Evolutionary conservation across 2,888 invertebrate genomes (phyloP).

Genomic region (Tenodera sinensis): DNA sequence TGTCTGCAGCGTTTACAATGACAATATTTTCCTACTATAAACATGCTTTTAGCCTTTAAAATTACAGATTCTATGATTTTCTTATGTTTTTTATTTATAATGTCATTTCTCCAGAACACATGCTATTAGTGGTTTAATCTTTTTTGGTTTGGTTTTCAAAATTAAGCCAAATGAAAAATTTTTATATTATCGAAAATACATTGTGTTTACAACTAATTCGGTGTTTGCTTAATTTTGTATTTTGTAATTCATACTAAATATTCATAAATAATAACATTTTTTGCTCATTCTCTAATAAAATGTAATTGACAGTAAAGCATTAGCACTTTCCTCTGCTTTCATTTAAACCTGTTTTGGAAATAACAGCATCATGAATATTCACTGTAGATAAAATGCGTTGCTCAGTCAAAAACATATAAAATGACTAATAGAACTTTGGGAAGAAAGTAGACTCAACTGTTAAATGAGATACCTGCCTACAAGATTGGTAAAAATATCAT

Average conservation of each 20-base stretch:
- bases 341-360: not conserved
- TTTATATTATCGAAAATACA: not conserved
- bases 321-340: not conserved
- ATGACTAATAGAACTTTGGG: not conserved
- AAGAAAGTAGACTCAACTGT: not conserved
- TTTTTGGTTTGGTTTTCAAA: not conserved
- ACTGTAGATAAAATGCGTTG: not conserved
- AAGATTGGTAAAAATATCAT: not conserved
- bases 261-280: not conserved
- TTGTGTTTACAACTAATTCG: not conserved
- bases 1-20: not conserved
- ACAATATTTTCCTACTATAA: not conserved
- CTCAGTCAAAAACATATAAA: not conserved
- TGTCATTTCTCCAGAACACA: not conserved
- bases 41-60: not conserved
- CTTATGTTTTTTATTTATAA: not conserved
- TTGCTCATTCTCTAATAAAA: not conserved
- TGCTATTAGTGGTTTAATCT: not conserved
- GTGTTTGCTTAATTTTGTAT: not conserved
- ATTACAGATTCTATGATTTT: not conserved
- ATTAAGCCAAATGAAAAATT: not conserved
- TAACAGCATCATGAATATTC: not conserved
- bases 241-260: not conserved
- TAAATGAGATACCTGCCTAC: not conserved
- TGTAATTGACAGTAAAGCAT: not conserved